Evolutionary conservation across 2,888 invertebrate species (phyloP).

Genomic region (Cryptocheilus praepositus): DNA sequence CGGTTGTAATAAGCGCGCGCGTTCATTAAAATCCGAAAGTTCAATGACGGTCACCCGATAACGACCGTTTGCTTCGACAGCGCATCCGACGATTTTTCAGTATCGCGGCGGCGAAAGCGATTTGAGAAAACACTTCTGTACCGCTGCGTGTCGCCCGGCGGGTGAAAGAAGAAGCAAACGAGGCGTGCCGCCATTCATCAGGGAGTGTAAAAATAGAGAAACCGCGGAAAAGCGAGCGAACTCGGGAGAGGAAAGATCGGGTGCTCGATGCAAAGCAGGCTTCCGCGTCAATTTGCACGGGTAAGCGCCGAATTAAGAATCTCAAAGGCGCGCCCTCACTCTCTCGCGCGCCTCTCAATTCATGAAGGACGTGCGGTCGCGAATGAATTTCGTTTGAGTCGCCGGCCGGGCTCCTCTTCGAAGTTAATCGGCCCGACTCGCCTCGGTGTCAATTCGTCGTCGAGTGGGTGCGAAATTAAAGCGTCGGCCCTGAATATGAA

Average conservation of each 20-base stretch:
- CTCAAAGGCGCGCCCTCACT: slow-evolving; percentile 39
- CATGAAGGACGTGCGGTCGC: slow-evolving; percentile 37
- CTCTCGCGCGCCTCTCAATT: slow-evolving; percentile 33
- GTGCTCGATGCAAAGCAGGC: slow-evolving; percentile 45
- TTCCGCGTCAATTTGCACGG: slow-evolving; percentile 47
- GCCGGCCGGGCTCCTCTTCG: slow-evolving; percentile 20
- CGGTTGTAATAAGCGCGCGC: no score
- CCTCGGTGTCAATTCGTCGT: slow-evolving; percentile 31
- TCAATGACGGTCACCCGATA: no score
- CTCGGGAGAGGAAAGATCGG: background rate
- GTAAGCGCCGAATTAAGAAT: slow-evolving; percentile 52
- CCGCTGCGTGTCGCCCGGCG: no score
- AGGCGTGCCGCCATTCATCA: no score
- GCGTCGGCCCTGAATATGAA: background rate
- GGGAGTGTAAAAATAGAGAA: no score
- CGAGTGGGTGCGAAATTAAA: slow-evolving; percentile 40
- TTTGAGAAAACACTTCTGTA: no score
- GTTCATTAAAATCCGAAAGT: no score
- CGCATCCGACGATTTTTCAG: no score
- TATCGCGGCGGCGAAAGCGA: no score
- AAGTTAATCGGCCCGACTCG: slow-evolving; percentile 40
- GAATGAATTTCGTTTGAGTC: slow-evolving; percentile 45
- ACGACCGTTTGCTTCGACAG: no score
- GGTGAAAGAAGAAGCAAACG: no score
- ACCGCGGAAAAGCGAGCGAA: no score